Conservation (phyloP, 2,113 vertebrate genomes). For the Apteryx owenii region DNA sequence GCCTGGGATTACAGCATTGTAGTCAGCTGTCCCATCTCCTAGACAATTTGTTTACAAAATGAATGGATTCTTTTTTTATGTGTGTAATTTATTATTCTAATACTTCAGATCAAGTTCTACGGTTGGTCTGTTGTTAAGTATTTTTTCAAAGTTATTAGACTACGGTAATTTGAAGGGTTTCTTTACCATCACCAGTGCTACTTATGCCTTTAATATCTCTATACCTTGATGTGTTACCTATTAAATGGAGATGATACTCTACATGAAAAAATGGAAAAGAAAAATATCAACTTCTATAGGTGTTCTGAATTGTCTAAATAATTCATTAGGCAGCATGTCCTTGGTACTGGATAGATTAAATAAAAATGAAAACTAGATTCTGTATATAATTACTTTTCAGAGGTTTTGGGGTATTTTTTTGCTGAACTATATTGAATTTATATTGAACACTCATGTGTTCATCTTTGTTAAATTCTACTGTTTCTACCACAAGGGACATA, state of each 20-base stretch:
- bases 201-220: neutral
- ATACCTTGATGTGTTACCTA: neutral
- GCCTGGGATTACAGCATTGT: neutral
- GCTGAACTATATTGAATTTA: neutral
- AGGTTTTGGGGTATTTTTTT: neutral
- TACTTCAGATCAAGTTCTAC: neutral
- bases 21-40: neutral
- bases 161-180: neutral
- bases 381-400: neutral
- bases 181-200: neutral
- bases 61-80: neutral
- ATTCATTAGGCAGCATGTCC: neutral
- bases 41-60: rapidly evolving
- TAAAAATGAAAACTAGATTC: neutral
- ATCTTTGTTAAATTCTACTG: neutral
- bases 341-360: neutral
- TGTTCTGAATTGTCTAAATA: neutral
- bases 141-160: neutral
- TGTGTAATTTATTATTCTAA: neutral
- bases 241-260: neutral
- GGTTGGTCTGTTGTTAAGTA: neutral
- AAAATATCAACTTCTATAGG: neutral
- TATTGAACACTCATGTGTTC: neutral
- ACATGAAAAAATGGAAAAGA: neutral
- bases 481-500: neutral